Conservation (phyloP, 37 sponge, comb jelly and placozoan genomes). For the Crambe crambe region DNA sequence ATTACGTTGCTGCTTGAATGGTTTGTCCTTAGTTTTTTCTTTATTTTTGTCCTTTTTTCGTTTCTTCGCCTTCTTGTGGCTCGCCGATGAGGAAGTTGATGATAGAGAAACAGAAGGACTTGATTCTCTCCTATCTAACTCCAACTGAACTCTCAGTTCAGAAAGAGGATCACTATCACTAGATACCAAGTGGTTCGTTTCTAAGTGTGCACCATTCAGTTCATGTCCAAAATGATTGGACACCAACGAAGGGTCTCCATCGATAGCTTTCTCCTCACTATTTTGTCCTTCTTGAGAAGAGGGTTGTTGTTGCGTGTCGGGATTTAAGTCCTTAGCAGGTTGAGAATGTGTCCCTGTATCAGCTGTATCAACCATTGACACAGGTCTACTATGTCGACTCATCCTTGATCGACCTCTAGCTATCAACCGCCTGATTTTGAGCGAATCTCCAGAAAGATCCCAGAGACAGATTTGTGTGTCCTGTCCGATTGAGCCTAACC, state of each 20-base stretch:
- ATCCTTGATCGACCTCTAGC: slow-evolving; percentile 29
- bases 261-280: background rate
- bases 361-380: slow-evolving; percentile 12
- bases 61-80: slow-evolving; percentile 13
- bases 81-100: background rate
- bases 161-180: background rate
- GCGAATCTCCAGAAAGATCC: slow-evolving; percentile 85
- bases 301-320: background rate
- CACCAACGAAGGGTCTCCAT: background rate
- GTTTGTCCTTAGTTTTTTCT: slow-evolving; percentile 4
- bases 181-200: no score
- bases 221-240: background rate
- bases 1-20: background rate
- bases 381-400: slow-evolving; percentile 17
- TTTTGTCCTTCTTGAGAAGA: background rate
- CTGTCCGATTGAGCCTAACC: slow-evolving; percentile 93
- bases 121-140: background rate
- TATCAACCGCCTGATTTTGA: slow-evolving; percentile 42
- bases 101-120: slow-evolving; percentile 13
- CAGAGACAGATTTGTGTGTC: slow-evolving; percentile 90
- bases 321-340: background rate
- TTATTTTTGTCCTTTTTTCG: slow-evolving; percentile 19
- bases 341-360: background rate
- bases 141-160: background rate
- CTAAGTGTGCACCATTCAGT: background rate